Percentiles rank a stretch among this genome's conserved stretches.
Evolutionary conservation across 2,888 invertebrate species (phyloP).

Genomic region (Platycheirus albimanus): DNA sequence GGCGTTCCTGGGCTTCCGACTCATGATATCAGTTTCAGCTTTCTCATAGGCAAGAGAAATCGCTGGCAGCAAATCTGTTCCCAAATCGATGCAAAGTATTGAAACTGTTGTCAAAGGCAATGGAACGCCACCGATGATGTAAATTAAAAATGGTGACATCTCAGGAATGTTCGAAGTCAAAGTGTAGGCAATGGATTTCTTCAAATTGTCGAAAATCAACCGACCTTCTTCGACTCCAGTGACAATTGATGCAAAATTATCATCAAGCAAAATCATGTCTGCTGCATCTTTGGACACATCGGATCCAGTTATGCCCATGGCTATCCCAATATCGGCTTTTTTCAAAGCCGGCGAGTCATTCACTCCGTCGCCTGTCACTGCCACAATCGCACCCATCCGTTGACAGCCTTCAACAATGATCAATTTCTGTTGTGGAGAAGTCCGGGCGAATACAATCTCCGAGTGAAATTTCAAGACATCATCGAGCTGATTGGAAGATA

Average conservation of each 20-base stretch:
- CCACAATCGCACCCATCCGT: conserved; percentile 87
- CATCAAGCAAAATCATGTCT: conserved; percentile 91
- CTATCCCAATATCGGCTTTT: conserved; percentile 89
- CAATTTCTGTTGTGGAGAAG: conserved; percentile 85
- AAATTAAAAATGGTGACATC: conserved; percentile 87
- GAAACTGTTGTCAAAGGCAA: conserved; percentile 86
- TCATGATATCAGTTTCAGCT: conserved; percentile 64
- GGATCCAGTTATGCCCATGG: conserved; percentile 87
- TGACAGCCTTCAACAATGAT: conserved; percentile 88
- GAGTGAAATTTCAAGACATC: conserved; percentile 84
- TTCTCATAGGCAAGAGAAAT: conserved; percentile 65
- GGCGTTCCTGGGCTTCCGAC: conserved; percentile 44
- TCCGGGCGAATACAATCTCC: conserved; percentile 87
- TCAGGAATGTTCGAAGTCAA: conserved; percentile 89
- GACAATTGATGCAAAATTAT: conserved; percentile 91
- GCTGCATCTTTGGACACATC: conserved; percentile 89
- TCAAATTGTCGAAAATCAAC: conserved; percentile 89
- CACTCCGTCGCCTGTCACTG: conserved; percentile 90
- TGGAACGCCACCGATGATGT: conserved; percentile 86
- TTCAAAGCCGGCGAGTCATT: conserved; percentile 89
- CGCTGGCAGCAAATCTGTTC: conserved; percentile 84
- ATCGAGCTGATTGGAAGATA: conserved; percentile 83
- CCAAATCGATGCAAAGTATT: conserved; percentile 86
- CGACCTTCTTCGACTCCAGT: conserved; percentile 89
- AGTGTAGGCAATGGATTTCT: conserved; percentile 89